Percentiles rank a stretch among this genome's conserved stretches.
Evolutionary conservation across 2,113 vertebrate species (phyloP).

Genomic region (Vidua chalybeata): DNA sequence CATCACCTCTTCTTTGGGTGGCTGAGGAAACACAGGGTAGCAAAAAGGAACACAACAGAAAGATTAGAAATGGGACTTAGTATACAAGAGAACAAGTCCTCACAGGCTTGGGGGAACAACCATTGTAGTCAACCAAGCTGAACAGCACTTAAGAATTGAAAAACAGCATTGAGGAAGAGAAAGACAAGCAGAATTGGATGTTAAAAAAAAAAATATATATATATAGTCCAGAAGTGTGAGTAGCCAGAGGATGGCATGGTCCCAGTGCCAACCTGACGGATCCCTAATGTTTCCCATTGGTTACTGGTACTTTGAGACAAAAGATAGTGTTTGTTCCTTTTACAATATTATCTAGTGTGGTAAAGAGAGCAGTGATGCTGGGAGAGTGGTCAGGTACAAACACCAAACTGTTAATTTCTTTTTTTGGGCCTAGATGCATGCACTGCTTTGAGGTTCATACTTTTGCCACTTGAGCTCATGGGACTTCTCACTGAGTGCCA

Average conservation of each 20-base stretch:
- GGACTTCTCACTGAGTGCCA: not conserved
- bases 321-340: not conserved
- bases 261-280: rapidly evolving
- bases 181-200: not conserved
- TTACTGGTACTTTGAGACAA: not conserved
- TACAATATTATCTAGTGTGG: not conserved
- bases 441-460: rapidly evolving
- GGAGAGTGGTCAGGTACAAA: not conserved
- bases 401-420: not conserved
- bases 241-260: not conserved
- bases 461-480: not conserved
- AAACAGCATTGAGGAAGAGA: not conserved
- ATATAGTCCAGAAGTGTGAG: not conserved
- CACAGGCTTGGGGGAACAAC: not conserved
- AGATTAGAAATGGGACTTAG: not conserved
- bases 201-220: not conserved
- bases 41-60: not conserved
- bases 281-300: not conserved
- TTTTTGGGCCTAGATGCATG: not conserved
- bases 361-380: not conserved
- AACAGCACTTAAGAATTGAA: not conserved
- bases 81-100: not conserved
- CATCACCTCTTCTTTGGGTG: not conserved
- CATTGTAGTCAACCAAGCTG: not conserved
- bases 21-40: not conserved